These are phyloP conservation scores for Halictus quadricinctus DNA, from an alignment of 2,888 invertebrate species.

Conservation along the genomic window DNA sequence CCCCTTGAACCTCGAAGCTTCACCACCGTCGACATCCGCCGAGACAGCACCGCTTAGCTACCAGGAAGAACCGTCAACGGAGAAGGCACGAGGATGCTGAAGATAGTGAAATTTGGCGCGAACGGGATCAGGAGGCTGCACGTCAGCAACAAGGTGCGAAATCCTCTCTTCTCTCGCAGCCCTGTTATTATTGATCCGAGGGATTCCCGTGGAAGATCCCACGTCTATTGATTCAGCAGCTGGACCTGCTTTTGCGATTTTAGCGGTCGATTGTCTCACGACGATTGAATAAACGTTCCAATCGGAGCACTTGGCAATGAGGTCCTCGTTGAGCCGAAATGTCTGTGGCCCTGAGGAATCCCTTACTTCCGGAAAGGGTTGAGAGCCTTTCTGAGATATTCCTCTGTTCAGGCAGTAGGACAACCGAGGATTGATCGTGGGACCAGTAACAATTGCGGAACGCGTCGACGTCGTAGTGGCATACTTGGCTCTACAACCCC, in stretches of 20 bases:
- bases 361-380: not conserved
- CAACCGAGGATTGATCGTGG: not conserved
- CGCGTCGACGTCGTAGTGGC: not conserved
- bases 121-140: constrained; percentile 71
- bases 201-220: not conserved
- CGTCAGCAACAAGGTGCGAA: constrained; percentile 69
- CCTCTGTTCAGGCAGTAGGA: not conserved
- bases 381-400: not conserved
- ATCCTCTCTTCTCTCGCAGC: not conserved
- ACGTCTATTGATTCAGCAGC: constrained; percentile 1
- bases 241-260: not conserved
- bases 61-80: constrained; percentile 34
- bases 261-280: not conserved
- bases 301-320: not conserved
- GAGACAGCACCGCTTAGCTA: not conserved
- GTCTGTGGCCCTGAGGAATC: too few species aligned
- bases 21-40: not conserved
- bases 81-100: constrained; percentile 63
- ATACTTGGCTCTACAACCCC: not conserved
- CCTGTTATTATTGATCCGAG: constrained; percentile 26
- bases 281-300: not conserved
- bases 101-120: constrained; percentile 64
- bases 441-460: not conserved
- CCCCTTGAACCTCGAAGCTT: not conserved
- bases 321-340: not conserved